Evolutionary conservation across 1,140 invertebrate species (phyloP).

Genomic region (Microplitis demolitor): DNA sequence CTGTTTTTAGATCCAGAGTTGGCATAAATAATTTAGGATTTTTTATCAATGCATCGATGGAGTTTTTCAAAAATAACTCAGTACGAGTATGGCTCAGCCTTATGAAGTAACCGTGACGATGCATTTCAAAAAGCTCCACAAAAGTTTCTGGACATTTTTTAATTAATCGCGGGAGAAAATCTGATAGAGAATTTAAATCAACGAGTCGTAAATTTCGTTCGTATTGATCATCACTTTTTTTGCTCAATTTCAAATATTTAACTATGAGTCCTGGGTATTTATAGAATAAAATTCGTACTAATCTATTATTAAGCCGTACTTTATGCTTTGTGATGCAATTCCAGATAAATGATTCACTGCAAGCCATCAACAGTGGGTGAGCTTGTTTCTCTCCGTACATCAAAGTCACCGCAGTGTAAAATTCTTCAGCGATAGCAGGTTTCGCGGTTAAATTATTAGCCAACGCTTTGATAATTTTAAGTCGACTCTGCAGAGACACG

Average conservation of each 20-base stretch:
- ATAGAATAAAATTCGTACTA: conserved; percentile 28
- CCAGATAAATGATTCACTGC: conserved; percentile 4
- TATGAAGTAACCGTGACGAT: not conserved
- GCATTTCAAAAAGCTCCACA: not conserved
- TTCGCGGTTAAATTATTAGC: conserved; percentile 17
- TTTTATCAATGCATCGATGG: not conserved
- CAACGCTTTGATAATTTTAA: conserved; percentile 38
- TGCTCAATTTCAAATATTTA: conserved; percentile 37
- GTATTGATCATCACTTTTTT: not conserved
- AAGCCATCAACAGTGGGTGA: conserved; percentile 4
- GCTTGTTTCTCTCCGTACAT: conserved; percentile 32
- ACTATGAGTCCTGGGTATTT: conserved; percentile 41
- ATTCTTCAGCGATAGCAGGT: conserved; percentile 32
- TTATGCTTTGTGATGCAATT: conserved; percentile 6
- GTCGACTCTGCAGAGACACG: conserved; percentile 38
- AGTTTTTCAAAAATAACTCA: not conserved
- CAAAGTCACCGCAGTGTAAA: conserved; percentile 27
- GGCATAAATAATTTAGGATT: not conserved
- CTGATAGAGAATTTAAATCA: not conserved
- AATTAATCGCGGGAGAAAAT: not conserved
- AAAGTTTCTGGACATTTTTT: not conserved
- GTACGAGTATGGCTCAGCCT: not conserved
- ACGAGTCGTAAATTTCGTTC: not conserved
- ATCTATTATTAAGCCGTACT: conserved; percentile 19
- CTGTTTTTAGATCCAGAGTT: not conserved